Evolutionary conservation across 1,140 invertebrate genomes (phyloP), one percentile per base, ranked within the genome.

Genomic region (Aphis gossypii): DNA sequence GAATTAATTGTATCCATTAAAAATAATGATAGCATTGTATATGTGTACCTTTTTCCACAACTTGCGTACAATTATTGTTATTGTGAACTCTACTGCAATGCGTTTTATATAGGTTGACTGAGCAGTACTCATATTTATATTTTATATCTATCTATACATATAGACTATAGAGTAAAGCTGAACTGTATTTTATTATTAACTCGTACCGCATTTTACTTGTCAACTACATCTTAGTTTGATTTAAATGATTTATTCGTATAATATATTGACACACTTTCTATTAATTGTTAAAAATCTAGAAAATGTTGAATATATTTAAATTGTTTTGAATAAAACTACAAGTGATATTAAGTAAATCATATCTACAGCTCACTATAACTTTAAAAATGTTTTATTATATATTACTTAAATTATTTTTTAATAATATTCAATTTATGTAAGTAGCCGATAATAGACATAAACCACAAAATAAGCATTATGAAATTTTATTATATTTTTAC

Each of bases 1-100:
- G 35, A 38, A 35, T 83, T 83, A 83, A 83, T 83, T 83, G 76
- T 83, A 20, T 83, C 76, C 35, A 83, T 83, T 83, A 83, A 83
- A 83, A 83, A 83, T 83, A 83, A 83, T 83, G 76, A 83, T 83
- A 83, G 35, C 7, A 83, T 23, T 76, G 20, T 83, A 83, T 38
- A 23, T 83, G 76, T 83, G 35, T 83, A 83, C 76, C 35, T 83
- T 83, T 83, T 82, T 83, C 35, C 76, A 83, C 76, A 83, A 83
- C 35, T 23, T 83, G 21, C 20, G 76, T 83, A 21, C 76, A 38
- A 38, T 83, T 83, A 83, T 83, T n/a, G 30, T 76, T 38, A 83
- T 38, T 38, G 76, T 38, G 21, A 83, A 83, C 76, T 83, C n/a
- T 38, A 38, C 35, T 38, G 76, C 76, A 83, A 83, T 21, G 18